phyloP scores from a whole-genome alignment of 2,113 vertebrate species.

The Channa maculata region DNA sequence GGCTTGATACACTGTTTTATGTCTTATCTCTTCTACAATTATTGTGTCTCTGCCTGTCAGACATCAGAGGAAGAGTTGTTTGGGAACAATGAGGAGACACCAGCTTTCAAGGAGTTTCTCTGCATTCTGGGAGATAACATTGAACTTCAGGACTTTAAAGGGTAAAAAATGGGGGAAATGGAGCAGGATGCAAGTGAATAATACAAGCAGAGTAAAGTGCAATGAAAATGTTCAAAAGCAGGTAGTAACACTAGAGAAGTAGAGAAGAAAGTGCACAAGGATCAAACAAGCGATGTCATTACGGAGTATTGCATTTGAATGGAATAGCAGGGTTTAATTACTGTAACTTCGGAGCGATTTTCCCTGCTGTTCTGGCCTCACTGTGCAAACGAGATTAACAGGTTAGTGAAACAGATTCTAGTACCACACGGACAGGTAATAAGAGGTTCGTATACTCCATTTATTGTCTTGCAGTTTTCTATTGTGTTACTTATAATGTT shows the following conservation, averaged over 20 bases:
- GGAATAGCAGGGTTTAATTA: slow-evolving; percentile 35
- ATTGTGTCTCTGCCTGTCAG: slow-evolving; percentile 69
- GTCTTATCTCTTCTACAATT: no score
- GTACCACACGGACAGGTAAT: slow-evolving; percentile 30
- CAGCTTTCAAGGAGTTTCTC: slow-evolving; percentile 92
- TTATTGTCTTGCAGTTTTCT: slow-evolving; percentile 30
- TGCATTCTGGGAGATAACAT: slow-evolving; percentile 90
- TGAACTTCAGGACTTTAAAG: slow-evolving; percentile 95
- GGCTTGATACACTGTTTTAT: not conserved
- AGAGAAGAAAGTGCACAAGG: not conserved
- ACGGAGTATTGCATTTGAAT: not conserved
- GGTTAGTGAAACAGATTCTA: slow-evolving; percentile 42
- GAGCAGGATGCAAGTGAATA: not conserved
- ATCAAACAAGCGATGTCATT: not conserved
- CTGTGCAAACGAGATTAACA: slow-evolving; percentile 30
- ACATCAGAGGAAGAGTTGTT: slow-evolving; percentile 94
- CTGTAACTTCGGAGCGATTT: slow-evolving; percentile 43
- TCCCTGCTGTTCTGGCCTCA: slow-evolving; percentile 40
- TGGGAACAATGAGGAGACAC: slow-evolving; percentile 92
- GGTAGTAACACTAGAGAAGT: not conserved
- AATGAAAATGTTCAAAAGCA: not conserved
- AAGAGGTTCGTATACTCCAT: slow-evolving; percentile 24
- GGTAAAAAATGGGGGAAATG: slow-evolving; percentile 77
- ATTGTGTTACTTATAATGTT: not conserved
- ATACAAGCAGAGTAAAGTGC: not conserved